Evolutionary conservation across 2,113 vertebrate genomes (phyloP).

Genomic region (Rhea americana): DNA sequence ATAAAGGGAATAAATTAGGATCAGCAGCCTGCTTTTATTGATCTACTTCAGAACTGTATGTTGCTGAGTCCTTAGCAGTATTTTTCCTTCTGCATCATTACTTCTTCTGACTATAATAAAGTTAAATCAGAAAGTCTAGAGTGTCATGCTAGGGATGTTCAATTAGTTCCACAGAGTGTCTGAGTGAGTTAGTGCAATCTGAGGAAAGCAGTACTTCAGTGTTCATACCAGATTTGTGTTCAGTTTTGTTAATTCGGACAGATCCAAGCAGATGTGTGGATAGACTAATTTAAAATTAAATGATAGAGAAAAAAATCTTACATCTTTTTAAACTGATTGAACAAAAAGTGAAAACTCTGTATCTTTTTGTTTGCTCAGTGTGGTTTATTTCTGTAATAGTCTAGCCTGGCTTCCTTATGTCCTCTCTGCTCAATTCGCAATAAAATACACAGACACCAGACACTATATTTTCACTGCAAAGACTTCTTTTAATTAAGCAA

Average conservation of each 20-base stretch:
- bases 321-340: neutral
- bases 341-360: neutral
- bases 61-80: neutral
- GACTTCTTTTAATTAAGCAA: conserved; percentile 18
- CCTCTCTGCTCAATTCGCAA: neutral
- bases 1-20: conserved; percentile 9
- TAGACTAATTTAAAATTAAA: conserved; percentile 53
- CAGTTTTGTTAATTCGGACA: neutral
- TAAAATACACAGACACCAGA: neutral
- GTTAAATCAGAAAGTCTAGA: conserved; percentile 19
- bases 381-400: neutral
- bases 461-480: neutral
- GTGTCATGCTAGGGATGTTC: neutral
- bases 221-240: neutral
- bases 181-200: neutral
- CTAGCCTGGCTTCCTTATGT: neutral
- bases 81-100: neutral
- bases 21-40: conserved; percentile 34
- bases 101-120: conserved; percentile 41
- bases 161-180: conserved; percentile 25
- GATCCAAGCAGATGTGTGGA: conserved; percentile 51
- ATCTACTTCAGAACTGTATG: neutral
- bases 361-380: neutral
- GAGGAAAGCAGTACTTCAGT: neutral
- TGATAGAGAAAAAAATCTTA: neutral